Conservation (phyloP, 2,888 invertebrate species). For the Griposia aprilina region DNA sequence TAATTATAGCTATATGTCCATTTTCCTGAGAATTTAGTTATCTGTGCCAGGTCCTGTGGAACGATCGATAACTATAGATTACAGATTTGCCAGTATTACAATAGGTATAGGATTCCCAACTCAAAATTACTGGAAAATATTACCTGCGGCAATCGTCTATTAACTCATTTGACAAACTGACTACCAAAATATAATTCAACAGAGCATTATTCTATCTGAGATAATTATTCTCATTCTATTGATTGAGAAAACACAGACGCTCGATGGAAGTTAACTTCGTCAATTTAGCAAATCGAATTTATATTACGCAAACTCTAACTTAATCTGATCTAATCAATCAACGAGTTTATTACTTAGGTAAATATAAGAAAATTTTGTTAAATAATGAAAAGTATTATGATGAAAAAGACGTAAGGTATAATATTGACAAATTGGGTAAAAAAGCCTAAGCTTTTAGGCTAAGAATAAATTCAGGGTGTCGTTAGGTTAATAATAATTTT, state of each 20-base stretch:
- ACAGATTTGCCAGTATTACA: neutral
- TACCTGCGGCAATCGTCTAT: too few species aligned
- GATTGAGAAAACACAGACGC: constrained; percentile 17
- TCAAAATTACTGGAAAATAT: neutral
- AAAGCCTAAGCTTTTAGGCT: neutral
- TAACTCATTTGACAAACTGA: neutral
- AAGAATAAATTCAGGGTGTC: constrained; percentile 4
- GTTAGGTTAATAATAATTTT: constrained; percentile 6
- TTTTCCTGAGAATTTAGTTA: neutral
- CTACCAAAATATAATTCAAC: neutral
- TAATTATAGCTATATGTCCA: neutral
- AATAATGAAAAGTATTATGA: constrained; percentile 11
- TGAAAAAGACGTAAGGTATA: neutral
- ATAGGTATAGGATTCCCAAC: neutral
- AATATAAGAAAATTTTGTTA: constrained; percentile 9
- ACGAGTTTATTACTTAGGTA: constrained; percentile 33
- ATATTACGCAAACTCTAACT: constrained; percentile 32
- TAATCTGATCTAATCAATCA: constrained; percentile 53
- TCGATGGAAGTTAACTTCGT: constrained; percentile 26
- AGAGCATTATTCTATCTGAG: neutral
- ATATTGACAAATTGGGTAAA: constrained; percentile 27
- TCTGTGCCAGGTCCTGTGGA: neutral
- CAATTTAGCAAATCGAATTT: constrained; percentile 41
- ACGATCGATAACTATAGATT: neutral
- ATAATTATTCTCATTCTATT: neutral